phyloP scores from a whole-genome alignment of 2,888 invertebrate genomes.

The Lycia hirtaria region DNA sequence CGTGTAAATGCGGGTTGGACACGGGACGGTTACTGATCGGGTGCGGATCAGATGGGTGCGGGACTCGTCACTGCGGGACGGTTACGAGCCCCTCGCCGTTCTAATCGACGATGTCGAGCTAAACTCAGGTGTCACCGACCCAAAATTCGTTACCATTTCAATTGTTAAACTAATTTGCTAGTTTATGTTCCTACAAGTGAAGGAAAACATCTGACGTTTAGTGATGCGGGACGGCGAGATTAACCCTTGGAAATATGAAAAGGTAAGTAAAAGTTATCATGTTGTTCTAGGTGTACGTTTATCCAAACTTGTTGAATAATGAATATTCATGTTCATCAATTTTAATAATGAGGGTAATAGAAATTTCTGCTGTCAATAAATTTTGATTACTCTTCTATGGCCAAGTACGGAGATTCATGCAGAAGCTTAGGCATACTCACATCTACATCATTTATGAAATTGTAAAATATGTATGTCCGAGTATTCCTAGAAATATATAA shows the following conservation, averaged over 20 bases:
- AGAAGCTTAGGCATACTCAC: no score
- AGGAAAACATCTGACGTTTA: neutral
- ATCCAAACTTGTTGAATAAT: neutral
- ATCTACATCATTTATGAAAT: no score
- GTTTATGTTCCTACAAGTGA: neutral
- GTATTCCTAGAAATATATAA: no score
- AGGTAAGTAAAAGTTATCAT: neutral
- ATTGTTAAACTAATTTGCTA: constrained; percentile 4
- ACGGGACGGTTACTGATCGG: no score
- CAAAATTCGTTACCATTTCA: neutral
- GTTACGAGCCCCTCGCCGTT: neutral
- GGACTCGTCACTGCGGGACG: no score
- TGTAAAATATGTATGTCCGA: no score
- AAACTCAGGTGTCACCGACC: neutral
- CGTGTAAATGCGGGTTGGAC: no score
- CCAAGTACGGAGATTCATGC: no score
- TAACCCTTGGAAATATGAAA: neutral
- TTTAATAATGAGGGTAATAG: no score
- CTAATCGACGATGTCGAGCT: neutral
- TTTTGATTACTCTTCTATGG: no score
- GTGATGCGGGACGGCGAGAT: neutral
- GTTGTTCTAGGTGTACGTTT: neutral
- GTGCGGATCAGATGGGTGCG: no score
- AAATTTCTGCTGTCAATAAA: no score
- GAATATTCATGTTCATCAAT: neutral